Base-by-base conservation (phyloP, 2,113 vertebrate species). In the Aythya baeri region DNA sequence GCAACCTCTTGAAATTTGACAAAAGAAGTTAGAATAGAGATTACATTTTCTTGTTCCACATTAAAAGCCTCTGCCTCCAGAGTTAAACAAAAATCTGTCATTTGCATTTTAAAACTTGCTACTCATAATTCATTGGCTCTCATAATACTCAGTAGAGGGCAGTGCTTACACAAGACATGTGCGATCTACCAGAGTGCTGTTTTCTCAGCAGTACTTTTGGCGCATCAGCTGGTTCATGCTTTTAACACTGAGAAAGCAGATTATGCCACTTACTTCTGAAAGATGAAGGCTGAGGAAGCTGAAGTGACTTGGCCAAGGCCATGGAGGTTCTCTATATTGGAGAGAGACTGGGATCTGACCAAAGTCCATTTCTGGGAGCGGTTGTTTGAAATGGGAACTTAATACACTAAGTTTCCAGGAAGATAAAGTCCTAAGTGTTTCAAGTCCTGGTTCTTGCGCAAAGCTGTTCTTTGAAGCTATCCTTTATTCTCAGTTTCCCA, bases 121-220 rank as follows among this genome's bases (percentile, higher is more conserved):
- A 3, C 43, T 83, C 16, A 4, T 41, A 79, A 17, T 74, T 44
- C 72, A 49, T 70, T 34, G 65, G 20, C 15, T 26, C 32, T 90
- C 52, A 11, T 34, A 44, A 46, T 21, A 27, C 58, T 86, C 95
- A 50, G 82, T 58, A 97, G 96, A 94, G 92, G 94, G 95, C 96
- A 97, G 86, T 91, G 93, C 50, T 93, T 54, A 88, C 92, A 78
- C 76, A 88, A 86, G 22, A 11, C 72, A 49, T 80, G 17, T 8
- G 10, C 32, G 2, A 38, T 68, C 46, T 66, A 58, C 13, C 46
- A 2, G 32, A 65, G 11, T 17, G 23, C 25, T 41, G 11, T 23
- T 68, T 70, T 38, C 66, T 72, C 26, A 57, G 38, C 6, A 62
- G 43, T 26, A 25, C 32, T 86, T 70, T 11, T 25, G 57, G 75